phyloP scores from a whole-genome alignment of 1,140 invertebrate species.

The Plectrocnemia conspersa region DNA sequence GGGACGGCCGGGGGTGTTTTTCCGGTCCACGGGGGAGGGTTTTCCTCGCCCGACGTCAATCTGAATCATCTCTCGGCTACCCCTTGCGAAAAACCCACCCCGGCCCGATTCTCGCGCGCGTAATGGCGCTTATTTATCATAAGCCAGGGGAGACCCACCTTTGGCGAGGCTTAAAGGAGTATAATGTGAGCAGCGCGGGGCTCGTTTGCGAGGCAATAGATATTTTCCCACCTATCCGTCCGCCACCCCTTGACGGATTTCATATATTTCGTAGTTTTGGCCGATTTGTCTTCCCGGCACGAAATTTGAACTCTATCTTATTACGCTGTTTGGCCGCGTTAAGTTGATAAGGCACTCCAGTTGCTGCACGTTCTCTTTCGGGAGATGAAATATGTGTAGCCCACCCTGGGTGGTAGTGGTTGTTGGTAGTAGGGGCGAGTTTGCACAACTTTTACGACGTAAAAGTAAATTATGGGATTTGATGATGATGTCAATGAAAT shows the following conservation, averaged over 20 bases:
- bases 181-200: slow-evolving; percentile 32
- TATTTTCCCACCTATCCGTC: slow-evolving; percentile 32
- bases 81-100: background rate
- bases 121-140: slow-evolving; percentile 35
- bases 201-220: slow-evolving; percentile 34
- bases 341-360: too few relatives aligned
- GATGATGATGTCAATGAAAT: too few relatives aligned
- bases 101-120: slow-evolving; percentile 15
- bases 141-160: slow-evolving; percentile 25
- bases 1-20: slow-evolving; percentile 18
- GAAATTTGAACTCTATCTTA: slow-evolving; percentile 15
- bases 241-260: slow-evolving; percentile 23
- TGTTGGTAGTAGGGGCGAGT: too few relatives aligned
- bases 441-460: too few relatives aligned
- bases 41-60: slow-evolving; percentile 29
- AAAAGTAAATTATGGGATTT: too few relatives aligned
- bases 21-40: slow-evolving; percentile 4
- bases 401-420: too few relatives aligned
- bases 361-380: too few relatives aligned
- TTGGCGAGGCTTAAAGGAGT: slow-evolving; percentile 32
- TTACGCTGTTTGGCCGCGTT: too few relatives aligned
- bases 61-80: background rate
- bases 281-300: slow-evolving; percentile 15
- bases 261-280: slow-evolving; percentile 22
- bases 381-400: too few relatives aligned